Base-by-base conservation (phyloP, 2,113 vertebrate species). In the Poeciliopsis prolifica region DNA sequence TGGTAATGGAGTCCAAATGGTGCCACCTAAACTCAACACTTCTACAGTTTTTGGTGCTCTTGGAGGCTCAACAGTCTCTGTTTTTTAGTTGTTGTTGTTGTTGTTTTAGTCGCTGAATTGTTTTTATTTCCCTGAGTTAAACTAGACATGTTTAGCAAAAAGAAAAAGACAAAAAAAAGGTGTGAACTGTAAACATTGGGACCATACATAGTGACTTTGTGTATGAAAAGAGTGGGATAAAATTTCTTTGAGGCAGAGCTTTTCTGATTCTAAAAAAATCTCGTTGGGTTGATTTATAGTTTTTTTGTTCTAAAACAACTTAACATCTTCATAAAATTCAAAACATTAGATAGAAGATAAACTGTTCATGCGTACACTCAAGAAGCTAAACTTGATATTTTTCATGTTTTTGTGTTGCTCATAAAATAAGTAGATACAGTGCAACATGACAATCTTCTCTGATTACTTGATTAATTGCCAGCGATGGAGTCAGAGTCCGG, bases 21-120 rank as follows among this genome's bases (percentile, higher is more conserved):
- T 92, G 89, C 86, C 81, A 87, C 87, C 85, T 85, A 67, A 81
- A 65, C 78, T 75, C 77, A 75, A 85, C 81, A 83, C 84, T 84
- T 84, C 78, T 61, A 86, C 75, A 77, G 75, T 78, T 80, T 71
- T 81, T 87, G 91, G 90, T 92, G 91, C 91, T 91, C 72, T 77
- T 63, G 5, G 78, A 87, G 87, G 79, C 86, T 68, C 15, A 74
- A 64, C 2, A 7, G 75, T 87, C 87, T 89, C 83, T 78, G 82
- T 54, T 58, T 58, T 58, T 58, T 42, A 13, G 40, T 42, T 42
- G 17, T 54, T 54, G 40, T 42, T 40, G 37, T 48, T n/a, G 74
- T 85, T 81, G 75, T 82, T 90, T 87, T 75, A 40, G 72, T 88
- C 80, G 40, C 79, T 88, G 61, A 70, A 75, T 86, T 69, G 29